A percentile compares a stretch with the other conserved stretches of the same genome.
phyloP scores from a whole-genome alignment of 2,113 vertebrate genomes.

The Enhydra lutris region DNA sequence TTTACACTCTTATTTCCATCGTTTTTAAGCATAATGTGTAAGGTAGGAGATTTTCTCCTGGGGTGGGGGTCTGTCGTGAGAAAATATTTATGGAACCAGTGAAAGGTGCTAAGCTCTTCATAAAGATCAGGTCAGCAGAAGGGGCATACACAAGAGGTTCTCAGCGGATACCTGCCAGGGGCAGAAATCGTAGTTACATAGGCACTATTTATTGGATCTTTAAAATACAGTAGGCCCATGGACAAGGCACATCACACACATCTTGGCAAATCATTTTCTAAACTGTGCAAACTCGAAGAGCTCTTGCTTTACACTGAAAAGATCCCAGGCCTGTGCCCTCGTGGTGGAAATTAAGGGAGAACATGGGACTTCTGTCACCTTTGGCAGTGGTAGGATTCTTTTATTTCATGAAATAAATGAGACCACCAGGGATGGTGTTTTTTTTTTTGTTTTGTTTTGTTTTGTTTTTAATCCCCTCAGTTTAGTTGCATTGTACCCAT shows the following conservation, averaged over 20 bases:
- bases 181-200: not conserved
- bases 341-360: not conserved
- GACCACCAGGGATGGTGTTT: not conserved
- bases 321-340: not conserved
- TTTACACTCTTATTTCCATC: not conserved
- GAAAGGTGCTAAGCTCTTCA: not conserved
- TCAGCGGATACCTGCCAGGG: not conserved
- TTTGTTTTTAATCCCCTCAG: not conserved
- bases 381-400: not conserved
- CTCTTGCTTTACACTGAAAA: not conserved
- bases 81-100: not conserved
- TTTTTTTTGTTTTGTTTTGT: too few relatives aligned
- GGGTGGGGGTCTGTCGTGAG: not conserved
- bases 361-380: not conserved
- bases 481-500: not conserved
- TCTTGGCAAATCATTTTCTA: not conserved
- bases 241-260: not conserved
- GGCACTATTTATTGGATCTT: not conserved
- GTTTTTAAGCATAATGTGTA: not conserved
- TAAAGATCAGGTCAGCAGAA: not conserved
- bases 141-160: not conserved
- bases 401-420: not conserved
- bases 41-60: not conserved
- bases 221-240: too few relatives aligned
- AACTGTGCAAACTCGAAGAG: not conserved